Conservation (phyloP, 2,113 vertebrate species). For the Lutjanus erythropterus region DNA sequence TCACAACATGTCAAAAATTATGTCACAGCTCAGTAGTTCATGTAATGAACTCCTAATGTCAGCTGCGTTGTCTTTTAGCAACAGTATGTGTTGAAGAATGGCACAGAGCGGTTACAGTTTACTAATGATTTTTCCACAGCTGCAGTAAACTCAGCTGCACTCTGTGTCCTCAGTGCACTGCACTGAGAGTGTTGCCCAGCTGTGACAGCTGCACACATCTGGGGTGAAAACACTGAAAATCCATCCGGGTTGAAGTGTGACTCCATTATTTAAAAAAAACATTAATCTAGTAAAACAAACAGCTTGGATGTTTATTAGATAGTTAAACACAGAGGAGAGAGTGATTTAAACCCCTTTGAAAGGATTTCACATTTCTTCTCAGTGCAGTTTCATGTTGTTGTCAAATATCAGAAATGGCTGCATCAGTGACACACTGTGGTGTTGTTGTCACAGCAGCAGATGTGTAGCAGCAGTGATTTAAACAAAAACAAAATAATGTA, state of each 20-base stretch:
- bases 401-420: neutral
- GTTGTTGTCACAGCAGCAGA: neutral
- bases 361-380: neutral
- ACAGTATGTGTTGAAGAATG: neutral
- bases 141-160: slow-evolving; percentile 32
- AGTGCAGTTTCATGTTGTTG: neutral
- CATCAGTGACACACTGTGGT: neutral
- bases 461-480: neutral
- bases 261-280: neutral
- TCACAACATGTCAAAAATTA: neutral
- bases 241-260: neutral
- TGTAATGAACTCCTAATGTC: neutral
- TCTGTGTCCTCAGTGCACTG: neutral
- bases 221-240: neutral
- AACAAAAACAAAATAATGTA: neutral
- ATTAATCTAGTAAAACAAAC: neutral
- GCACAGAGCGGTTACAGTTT: neutral
- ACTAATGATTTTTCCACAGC: slow-evolving; percentile 1
- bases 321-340: neutral
- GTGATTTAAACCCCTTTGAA: neutral
- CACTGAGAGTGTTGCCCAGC: slow-evolving; percentile 14
- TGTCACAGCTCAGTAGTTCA: neutral
- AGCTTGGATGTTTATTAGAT: slow-evolving; percentile 14
- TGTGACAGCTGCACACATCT: slow-evolving; percentile 54
- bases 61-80: neutral